Base-by-base conservation (phyloP, 2,888 invertebrate species). In the Achlya flavicornis region DNA sequence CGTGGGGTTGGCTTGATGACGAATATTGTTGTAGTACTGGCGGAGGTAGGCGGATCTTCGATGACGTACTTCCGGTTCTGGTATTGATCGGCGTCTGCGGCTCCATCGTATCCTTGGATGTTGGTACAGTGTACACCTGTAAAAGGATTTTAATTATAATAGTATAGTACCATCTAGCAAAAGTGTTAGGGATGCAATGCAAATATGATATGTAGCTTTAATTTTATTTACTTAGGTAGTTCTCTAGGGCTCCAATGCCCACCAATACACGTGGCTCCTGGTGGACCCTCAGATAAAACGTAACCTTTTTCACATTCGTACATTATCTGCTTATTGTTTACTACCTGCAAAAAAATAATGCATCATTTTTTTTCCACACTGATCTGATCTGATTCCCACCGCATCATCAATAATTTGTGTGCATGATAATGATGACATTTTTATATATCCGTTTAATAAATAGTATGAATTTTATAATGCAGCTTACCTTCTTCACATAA, bases 241-340 rank as follows among this genome's bases (percentile, higher is more conserved):
- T 98, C 96, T 71, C 95, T 95, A 0, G 99, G 99, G 70, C 98
- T 97, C 99, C 99, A 99, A 67, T 96, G 96, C 0, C 99, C 99
- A 8, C 98, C 98, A 35, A 99, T 96, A 78, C 99, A 99, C 0
- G 99, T 99, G 0, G 99, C 98, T 1, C 98, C 98, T 0, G 98
- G 97, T 0, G 98, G 97, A 1, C 99, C 99, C 73, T 97, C 96
- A 33, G 96, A 96, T 35, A 99, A 86, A 0, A 97, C 97, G 81
- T 97, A 98, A 0, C 98, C 98, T 79, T 97, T 97, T 75, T 98
- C 97, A 83, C 99, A 99, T 79, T 98, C 98, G 87, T 98, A 99
- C 97, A 98, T 97, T 64, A 98, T 98, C 88, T 98, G 98, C 76
- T 98, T 97, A 84, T 98, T 98, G 85, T 98, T 98, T 1, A 96